phyloP scores from a whole-genome alignment of 2,113 vertebrate species.

The Haemorhous mexicanus region DNA sequence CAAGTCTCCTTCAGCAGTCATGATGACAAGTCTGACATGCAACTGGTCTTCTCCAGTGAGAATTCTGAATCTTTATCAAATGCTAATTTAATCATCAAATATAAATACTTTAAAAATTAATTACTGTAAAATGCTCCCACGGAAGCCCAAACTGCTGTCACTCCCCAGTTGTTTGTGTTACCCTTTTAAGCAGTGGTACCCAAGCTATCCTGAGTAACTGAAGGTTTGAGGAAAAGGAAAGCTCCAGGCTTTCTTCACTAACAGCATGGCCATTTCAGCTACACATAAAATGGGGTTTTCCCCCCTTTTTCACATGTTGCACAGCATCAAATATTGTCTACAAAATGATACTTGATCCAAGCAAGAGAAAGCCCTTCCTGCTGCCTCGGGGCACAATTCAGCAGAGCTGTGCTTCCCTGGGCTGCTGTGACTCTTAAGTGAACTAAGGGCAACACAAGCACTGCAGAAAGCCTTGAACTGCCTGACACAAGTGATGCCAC shows the following conservation, averaged over 20 bases:
- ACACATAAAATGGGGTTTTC: rapidly evolving
- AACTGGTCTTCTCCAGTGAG: neutral
- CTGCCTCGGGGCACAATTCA: neutral
- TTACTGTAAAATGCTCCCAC: neutral
- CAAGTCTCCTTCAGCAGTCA: neutral
- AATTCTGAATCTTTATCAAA: neutral
- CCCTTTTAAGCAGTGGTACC: neutral
- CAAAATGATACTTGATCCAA: neutral
- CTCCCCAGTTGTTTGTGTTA: neutral
- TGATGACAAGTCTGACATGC: neutral
- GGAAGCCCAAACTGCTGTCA: neutral
- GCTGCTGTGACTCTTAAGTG: neutral
- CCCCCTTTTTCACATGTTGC: neutral
- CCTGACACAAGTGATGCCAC: neutral
- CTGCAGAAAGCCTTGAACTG: neutral
- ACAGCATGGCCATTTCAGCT: neutral
- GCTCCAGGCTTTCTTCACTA: neutral
- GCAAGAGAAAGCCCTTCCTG: neutral
- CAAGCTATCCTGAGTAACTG: neutral
- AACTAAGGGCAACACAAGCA: neutral
- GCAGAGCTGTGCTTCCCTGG: neutral
- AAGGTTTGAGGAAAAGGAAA: neutral
- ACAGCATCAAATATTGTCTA: neutral
- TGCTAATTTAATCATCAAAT: neutral
- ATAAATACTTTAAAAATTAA: neutral